Evolutionary conservation across 1,140 invertebrate genomes (phyloP), one percentile per base, ranked within the genome.

Genomic region (Drosophila orosa): DNA sequence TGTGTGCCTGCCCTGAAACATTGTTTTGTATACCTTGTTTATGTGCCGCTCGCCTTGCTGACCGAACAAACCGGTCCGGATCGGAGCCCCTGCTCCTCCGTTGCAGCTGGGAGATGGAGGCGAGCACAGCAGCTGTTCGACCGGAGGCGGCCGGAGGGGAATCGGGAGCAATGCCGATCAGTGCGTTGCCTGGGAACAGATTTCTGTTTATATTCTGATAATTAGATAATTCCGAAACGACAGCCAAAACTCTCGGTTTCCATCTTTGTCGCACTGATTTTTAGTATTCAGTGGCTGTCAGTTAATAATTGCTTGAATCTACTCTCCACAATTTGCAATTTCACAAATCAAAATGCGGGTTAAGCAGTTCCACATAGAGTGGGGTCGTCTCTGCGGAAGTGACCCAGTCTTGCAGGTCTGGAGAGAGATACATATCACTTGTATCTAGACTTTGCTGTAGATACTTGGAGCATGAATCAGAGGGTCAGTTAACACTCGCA

Each of bases 61-160:
- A 31, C 60, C 69, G 59, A 78, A 61, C 60, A 85, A 85, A 85
- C 82, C 82, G 82, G 82, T 85, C 81, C 61, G 47, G 19, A 24
- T 35, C 37, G 58, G 61, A 65, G 52, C 55, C 37, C 58, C 37
- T 25, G 25, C 60, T 37, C 27, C 60, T 10, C 22, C 29, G 19
- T 2, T 72, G 71, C 80, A 67, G 61, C 42, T 59, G 47, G 55
- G 42, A 50, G 39, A 44, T 40, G 63, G 58, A 54, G 58, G 37
- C 72, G 37, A 66, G 44, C 27, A 79, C 48, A 67, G 45, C 80
- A 84, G 76, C 80, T 84, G 76, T 71, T 67, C 37, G 75, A 52
- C 48, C 22, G 12, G 15, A 37, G 47, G 45, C 25, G 15, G 15
- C 37, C 44, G 29, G 24, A 19, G 52, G 25, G 39, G 15, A 69